Conservation (phyloP, 2,113 vertebrate genomes). For the Myrmecophaga tridactyla region DNA sequence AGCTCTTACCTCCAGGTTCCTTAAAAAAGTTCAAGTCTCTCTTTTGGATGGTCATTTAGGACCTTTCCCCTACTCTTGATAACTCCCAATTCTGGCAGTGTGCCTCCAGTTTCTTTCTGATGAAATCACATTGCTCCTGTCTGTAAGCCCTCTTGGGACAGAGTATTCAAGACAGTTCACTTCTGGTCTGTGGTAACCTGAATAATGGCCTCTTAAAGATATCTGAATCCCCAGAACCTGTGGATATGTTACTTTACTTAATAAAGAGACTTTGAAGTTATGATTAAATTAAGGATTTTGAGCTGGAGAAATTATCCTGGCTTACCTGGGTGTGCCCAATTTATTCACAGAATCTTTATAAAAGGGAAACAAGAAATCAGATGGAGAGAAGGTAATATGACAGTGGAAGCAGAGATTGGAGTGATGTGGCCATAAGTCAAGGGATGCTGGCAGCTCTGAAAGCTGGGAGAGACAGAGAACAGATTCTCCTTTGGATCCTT, state of each 20-base stretch:
- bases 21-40: not conserved
- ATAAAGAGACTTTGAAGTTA: not conserved
- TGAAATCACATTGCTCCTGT: not conserved
- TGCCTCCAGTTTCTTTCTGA: not conserved
- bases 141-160: not conserved
- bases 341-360: not conserved
- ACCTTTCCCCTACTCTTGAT: not conserved
- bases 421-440: not conserved
- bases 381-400: not conserved
- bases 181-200: not conserved
- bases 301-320: not conserved
- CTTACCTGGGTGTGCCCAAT: not conserved
- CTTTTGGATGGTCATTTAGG: not conserved
- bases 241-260: not conserved
- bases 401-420: not conserved
- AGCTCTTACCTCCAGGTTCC: not conserved
- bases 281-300: constrained; percentile 5
- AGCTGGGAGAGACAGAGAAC: not conserved
- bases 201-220: not conserved
- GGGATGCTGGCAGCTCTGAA: not conserved
- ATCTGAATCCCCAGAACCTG: no score
- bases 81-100: not conserved
- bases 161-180: not conserved
- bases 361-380: not conserved
- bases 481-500: not conserved